phyloP scores from a whole-genome alignment of 2,888 invertebrate genomes.

The Andrena bicolor region DNA sequence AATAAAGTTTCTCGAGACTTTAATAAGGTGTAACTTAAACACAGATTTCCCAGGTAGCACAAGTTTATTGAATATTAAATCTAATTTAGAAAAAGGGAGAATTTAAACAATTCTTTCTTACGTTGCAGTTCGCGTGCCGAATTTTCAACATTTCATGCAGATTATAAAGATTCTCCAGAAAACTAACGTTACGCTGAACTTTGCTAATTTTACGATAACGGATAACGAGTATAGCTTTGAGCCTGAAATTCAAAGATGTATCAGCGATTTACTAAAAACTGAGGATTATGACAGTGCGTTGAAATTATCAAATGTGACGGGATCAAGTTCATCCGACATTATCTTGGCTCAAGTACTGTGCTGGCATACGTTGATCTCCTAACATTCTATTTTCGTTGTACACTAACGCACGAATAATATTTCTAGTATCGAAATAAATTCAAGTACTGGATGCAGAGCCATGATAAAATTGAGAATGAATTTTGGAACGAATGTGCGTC shows the following conservation, averaged over 20 bases:
- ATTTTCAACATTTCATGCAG: slow-evolving; percentile 85
- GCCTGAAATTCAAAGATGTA: slow-evolving; percentile 86
- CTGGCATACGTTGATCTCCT: neutral
- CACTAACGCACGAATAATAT: slow-evolving; percentile 21
- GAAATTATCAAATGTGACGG: slow-evolving; percentile 86
- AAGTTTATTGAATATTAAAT: neutral
- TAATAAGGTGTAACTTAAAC: slow-evolving; percentile 76
- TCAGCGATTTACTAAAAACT: slow-evolving; percentile 86
- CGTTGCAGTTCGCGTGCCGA: slow-evolving; percentile 82
- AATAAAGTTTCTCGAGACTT: slow-evolving; percentile 87
- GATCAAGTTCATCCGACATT: slow-evolving; percentile 76
- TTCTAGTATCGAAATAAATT: slow-evolving; percentile 81
- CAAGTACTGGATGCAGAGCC: slow-evolving; percentile 84
- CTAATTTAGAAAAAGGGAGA: neutral
- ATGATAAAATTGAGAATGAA: slow-evolving; percentile 69
- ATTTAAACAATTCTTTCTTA: slow-evolving; percentile 83
- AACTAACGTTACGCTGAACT: slow-evolving; percentile 86
- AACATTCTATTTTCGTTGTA: slow-evolving; percentile 5
- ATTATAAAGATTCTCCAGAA: slow-evolving; percentile 87
- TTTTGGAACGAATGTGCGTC: slow-evolving; percentile 88
- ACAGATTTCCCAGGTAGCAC: slow-evolving; percentile 75
- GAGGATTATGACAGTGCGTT: slow-evolving; percentile 87
- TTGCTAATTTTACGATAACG: slow-evolving; percentile 85
- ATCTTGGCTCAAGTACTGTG: slow-evolving; percentile 79
- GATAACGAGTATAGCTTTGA: slow-evolving; percentile 86